phyloP scores from a whole-genome alignment of 2,888 invertebrate genomes.

The Leptothorax acervorum region DNA sequence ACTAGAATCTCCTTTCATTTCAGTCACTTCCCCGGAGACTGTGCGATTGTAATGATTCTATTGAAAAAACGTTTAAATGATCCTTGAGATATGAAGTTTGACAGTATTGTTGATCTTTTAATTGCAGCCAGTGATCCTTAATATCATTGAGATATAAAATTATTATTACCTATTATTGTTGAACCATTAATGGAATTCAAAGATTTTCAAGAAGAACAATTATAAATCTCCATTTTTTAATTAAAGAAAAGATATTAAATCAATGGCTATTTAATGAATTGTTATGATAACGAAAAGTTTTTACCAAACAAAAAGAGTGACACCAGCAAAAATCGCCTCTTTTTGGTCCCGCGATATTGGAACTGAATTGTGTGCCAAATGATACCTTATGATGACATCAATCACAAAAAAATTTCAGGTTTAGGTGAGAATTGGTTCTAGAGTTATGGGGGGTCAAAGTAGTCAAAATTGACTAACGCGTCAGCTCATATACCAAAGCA shows the following conservation, averaged over 20 bases:
- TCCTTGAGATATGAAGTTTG: constrained; percentile 3
- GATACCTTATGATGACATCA: too few species aligned
- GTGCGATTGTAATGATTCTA: constrained; percentile 28
- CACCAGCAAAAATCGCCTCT: too few species aligned
- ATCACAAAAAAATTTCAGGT: too few species aligned
- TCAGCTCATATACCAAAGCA: too few species aligned
- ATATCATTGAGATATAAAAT: not conserved
- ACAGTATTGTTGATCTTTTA: not conserved
- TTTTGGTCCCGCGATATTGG: too few species aligned
- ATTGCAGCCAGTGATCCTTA: not conserved
- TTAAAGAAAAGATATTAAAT: not conserved
- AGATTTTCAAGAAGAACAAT: not conserved
- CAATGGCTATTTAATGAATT: not conserved
- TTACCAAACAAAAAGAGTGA: not conserved
- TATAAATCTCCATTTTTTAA: not conserved
- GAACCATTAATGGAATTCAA: not conserved
- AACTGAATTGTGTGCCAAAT: too few species aligned
- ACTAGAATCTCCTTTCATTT: constrained; percentile 34
- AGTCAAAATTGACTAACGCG: too few species aligned
- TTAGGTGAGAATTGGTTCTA: too few species aligned
- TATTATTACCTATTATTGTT: not conserved
- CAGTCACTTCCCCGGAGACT: not conserved
- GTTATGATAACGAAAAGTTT: not conserved
- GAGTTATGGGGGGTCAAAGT: too few species aligned
- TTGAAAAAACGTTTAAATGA: constrained; percentile 33